phyloP scores from a whole-genome alignment of 2,113 vertebrate genomes.

The Poeciliopsis turrubarensis region DNA sequence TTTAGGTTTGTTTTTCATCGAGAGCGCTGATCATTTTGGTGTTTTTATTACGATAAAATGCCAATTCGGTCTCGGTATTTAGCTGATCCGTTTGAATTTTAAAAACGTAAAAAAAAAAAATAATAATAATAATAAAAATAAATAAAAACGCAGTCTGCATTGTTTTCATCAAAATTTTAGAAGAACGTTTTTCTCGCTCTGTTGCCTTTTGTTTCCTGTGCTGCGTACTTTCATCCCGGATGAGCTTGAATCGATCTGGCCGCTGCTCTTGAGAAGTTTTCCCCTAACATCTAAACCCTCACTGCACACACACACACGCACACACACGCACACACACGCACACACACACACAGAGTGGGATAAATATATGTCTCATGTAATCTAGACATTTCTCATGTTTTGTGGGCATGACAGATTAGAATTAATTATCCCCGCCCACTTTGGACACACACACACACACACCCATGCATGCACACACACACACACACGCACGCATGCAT shows the following conservation, averaged over 20 bases:
- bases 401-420: conserved; percentile 49
- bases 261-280: conserved; percentile 40
- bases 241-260: conserved; percentile 61
- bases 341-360: not conserved
- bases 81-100: not conserved
- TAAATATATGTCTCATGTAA: conserved; percentile 17
- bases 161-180: not conserved
- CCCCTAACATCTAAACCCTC: not conserved
- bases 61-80: not conserved
- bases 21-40: too few relatives aligned
- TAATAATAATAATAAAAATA: too few relatives aligned
- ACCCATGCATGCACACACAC: conserved; percentile 19
- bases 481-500: conserved; percentile 1
- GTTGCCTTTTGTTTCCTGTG: conserved; percentile 8
- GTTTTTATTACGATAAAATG: not conserved
- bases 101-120: too few relatives aligned
- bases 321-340: not conserved
- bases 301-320: not conserved
- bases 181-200: not conserved
- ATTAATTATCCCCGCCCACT: conserved; percentile 54
- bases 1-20: not conserved
- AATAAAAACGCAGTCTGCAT: not conserved
- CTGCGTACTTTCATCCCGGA: conserved; percentile 17
- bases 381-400: conserved; percentile 53
- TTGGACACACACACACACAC: conserved; percentile 39